Base-by-base conservation (phyloP, 2,888 invertebrate species). In the Agrotis exclamationis region DNA sequence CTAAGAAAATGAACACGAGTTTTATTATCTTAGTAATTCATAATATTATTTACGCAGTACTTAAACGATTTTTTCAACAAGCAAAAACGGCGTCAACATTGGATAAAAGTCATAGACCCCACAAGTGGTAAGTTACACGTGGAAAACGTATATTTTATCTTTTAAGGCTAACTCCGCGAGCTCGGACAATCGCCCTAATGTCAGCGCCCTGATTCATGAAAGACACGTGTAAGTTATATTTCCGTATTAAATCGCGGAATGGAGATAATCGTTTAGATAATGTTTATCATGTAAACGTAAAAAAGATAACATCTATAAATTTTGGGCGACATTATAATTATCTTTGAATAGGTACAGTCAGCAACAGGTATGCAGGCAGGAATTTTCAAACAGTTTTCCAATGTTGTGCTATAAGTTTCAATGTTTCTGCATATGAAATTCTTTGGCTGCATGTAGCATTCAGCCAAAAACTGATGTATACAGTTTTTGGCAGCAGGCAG, bases 141-240 rank as follows among this genome's bases (percentile, higher is more conserved):
- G 80, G 50, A 72, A 64, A 50, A 14, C 24, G 22, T 64, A 57
- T 50, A 58, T 65, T 33, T 33, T 74, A 74, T 70, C 64, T 39
- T 51, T n/a, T 39, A 50, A 18, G 33, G 28, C 48, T 53, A 60
- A 68, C n/a, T 51, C 48, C 33, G 44, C 59, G 56, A 64, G 47
- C 20, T 7, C 45, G 48, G 47, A 54, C 64, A 64, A 62, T 45
- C 24, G 47, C 67, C 67, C 59, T 53, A 51, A 65, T 82, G 76
- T 79, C 68, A 82, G 53, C 69, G 82, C 51, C 76, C 66, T 59
- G 44, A 18, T 45, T 18, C 28, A 53, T 16, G 9, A 24, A 50
- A 50, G 60, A 57, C 75, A 79, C 79, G 79, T 79, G 82, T 71
- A 79, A 33, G 59, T 24, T 60, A 48, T 22, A 54, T 54, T 54